Percentiles rank a stretch among this genome's conserved stretches.
Evolutionary conservation across 2,113 vertebrate genomes (phyloP).

Genomic region (Felis catus): DNA sequence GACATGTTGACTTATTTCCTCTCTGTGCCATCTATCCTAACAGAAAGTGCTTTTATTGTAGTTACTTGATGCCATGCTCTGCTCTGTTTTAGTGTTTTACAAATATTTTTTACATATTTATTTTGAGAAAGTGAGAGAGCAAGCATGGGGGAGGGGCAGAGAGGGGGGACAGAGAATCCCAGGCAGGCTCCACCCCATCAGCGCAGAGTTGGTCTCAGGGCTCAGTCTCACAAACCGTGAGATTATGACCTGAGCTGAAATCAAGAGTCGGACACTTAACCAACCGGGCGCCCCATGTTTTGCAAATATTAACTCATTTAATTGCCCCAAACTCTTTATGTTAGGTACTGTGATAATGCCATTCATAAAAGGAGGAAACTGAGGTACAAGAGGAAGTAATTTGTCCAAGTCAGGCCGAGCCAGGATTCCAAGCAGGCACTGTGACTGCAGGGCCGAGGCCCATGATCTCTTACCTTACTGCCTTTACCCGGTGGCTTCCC

Average conservation of each 20-base stretch:
- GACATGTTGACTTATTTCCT: background rate
- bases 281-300: background rate
- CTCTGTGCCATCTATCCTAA: background rate
- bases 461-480: background rate
- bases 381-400: background rate
- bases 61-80: background rate
- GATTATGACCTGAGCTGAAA: no score
- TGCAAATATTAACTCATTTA: background rate
- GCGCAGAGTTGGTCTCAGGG: no score
- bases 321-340: background rate
- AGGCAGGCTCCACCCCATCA: no score
- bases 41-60: background rate
- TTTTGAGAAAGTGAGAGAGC: no score
- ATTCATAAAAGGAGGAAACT: background rate
- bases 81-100: background rate
- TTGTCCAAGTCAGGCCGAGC: fast-evolving
- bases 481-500: background rate
- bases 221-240: no score
- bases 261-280: no score
- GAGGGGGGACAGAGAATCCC: no score
- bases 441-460: background rate
- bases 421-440: no score
- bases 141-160: no score
- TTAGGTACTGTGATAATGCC: background rate
- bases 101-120: background rate